Conservation (phyloP, 2,113 vertebrate genomes). For the Leptobrachium leishanense region DNA sequence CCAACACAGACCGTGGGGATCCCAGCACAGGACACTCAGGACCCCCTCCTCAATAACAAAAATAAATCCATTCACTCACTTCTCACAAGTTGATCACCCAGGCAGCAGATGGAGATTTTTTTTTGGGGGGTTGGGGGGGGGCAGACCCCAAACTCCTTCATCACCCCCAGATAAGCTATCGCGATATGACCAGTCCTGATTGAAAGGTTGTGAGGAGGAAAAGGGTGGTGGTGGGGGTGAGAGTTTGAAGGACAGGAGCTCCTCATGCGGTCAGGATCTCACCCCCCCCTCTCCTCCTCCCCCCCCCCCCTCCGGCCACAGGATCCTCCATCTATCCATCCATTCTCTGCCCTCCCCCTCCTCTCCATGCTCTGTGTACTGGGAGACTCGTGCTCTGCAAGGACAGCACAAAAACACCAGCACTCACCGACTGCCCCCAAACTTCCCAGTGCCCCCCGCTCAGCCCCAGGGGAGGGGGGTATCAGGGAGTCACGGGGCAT, state of each 20-base stretch:
- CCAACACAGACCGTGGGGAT: too few relatives aligned
- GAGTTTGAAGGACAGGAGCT: slow-evolving; percentile 4
- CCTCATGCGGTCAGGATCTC: slow-evolving; percentile 33
- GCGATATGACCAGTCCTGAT: slow-evolving; percentile 24
- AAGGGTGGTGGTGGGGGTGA: not conserved
- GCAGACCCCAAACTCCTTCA: not conserved
- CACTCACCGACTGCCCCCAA: not conserved
- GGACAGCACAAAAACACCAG: slow-evolving; percentile 17
- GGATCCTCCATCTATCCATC: slow-evolving; percentile 28
- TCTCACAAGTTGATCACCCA: slow-evolving; percentile 28
- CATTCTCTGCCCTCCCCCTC: slow-evolving; percentile 23
- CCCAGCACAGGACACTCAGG: not conserved
- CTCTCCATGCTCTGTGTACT: not conserved
- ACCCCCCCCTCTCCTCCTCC: slow-evolving; percentile 4
- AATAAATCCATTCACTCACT: not conserved
- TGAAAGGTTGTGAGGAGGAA: too few relatives aligned
- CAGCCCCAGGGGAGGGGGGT: not conserved
- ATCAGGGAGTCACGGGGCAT: not conserved
- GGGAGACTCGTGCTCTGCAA: slow-evolving; percentile 1
- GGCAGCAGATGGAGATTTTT: not conserved
- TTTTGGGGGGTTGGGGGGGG: too few relatives aligned
- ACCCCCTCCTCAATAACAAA: not conserved
- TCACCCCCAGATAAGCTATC: not conserved
- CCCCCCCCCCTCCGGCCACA: slow-evolving; percentile 20
- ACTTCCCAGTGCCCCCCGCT: not conserved